Conservation (phyloP, 2,113 vertebrate species). For the Sylvietta virens region DNA sequence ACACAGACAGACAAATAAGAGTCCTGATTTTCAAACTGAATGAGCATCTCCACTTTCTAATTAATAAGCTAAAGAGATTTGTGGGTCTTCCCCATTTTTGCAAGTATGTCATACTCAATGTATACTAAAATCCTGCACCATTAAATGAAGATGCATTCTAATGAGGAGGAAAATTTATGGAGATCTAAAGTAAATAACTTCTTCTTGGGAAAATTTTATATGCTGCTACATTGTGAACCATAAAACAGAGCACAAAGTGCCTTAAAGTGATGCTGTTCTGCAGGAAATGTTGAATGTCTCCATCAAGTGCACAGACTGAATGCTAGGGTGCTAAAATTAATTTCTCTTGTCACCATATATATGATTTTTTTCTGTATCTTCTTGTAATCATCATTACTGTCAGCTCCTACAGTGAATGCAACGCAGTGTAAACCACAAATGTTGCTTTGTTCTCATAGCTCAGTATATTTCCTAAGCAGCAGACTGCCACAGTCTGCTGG, state of each 20-base stretch:
- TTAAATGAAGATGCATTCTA: not conserved
- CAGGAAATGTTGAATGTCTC: not conserved
- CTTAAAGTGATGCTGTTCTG: not conserved
- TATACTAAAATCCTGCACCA: not conserved
- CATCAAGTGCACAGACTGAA: not conserved
- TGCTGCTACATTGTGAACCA: not conserved
- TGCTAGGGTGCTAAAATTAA: not conserved
- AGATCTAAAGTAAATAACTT: not conserved
- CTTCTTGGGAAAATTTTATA: not conserved
- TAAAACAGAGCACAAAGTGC: not conserved
- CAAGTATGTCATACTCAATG: not conserved
- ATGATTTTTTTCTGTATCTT: not conserved
- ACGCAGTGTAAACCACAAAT: not conserved
- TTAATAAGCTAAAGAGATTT: not conserved
- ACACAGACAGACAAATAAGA: not conserved
- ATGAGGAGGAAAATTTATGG: not conserved
- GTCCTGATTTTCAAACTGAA: not conserved
- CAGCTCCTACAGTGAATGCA: not conserved
- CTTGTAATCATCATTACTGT: not conserved
- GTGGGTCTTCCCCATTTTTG: not conserved
- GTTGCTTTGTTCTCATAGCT: not conserved
- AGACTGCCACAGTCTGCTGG: not conserved
- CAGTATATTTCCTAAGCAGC: not conserved
- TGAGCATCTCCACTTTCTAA: not conserved
- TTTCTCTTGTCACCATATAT: not conserved